A percentile compares a stretch with the other conserved stretches of the same genome.
Conservation (phyloP, 1,140 invertebrate genomes). For the Drosophila sproati region DNA sequence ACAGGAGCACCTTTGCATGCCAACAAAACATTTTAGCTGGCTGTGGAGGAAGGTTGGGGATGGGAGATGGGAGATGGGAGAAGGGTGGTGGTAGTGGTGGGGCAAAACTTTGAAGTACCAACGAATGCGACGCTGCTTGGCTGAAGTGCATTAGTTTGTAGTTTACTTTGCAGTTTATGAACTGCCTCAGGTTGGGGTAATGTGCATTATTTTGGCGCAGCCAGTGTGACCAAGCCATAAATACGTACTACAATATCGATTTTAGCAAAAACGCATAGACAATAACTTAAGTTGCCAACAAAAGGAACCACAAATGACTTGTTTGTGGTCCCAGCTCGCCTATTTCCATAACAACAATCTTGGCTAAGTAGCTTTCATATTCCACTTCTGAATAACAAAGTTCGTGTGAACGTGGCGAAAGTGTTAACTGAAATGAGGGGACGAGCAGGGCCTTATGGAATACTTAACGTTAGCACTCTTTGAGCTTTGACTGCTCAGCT, state of each 20-base stretch:
- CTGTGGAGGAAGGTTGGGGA: background rate
- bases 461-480: slow-evolving; percentile 19
- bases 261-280: background rate
- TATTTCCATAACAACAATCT: slow-evolving; percentile 3
- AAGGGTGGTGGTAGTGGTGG: background rate
- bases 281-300: background rate
- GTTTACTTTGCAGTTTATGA: slow-evolving; percentile 49
- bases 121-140: slow-evolving; percentile 26
- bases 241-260: slow-evolving; percentile 19
- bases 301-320: background rate
- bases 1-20: slow-evolving; percentile 43
- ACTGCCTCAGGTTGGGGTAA: slow-evolving; percentile 33
- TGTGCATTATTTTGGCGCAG: slow-evolving; percentile 35
- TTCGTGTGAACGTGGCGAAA: background rate
- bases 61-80: background rate
- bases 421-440: slow-evolving; percentile 1
- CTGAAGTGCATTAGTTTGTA: slow-evolving; percentile 49
- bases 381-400: too few relatives aligned
- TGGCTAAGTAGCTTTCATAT: background rate
- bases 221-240: slow-evolving; percentile 39
- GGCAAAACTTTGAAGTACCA: slow-evolving; percentile 33
- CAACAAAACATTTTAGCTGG: slow-evolving; percentile 47
- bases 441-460: slow-evolving; percentile 6
- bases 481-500: slow-evolving; percentile 10
- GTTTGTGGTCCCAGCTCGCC: background rate